Conservation (phyloP, 2,113 vertebrate species). For the Orientallactaga bullata region DNA sequence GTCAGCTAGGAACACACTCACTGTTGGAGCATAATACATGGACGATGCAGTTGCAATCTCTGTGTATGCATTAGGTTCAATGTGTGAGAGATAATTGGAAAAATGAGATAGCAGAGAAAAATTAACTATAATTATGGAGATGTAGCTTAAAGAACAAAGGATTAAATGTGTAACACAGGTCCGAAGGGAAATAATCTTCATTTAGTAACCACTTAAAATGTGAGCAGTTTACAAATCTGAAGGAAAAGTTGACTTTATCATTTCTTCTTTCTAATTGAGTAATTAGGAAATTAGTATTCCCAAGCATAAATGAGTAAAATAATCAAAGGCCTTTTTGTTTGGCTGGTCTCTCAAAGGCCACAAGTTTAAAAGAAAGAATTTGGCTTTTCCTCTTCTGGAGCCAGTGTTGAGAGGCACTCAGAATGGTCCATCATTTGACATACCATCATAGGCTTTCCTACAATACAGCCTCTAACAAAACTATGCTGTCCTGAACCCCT, state of each 20-base stretch:
- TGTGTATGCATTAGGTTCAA: constrained; percentile 15
- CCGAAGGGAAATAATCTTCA: constrained; percentile 57
- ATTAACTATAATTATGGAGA: constrained; percentile 78
- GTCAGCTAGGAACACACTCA: too few species aligned
- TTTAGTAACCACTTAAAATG: constrained; percentile 49
- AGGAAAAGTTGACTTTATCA: constrained; percentile 61
- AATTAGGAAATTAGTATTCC: constrained; percentile 71
- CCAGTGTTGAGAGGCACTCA: too few species aligned
- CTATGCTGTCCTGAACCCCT: too few species aligned
- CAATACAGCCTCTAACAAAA: too few species aligned
- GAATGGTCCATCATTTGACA: too few species aligned
- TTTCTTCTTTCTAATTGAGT: constrained; percentile 71
- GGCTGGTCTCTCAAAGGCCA: constrained; percentile 26
- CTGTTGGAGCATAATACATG: too few species aligned
- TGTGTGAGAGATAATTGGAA: constrained; percentile 47
- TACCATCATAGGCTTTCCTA: too few species aligned
- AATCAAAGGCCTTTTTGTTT: constrained; percentile 24
- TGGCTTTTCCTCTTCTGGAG: too few species aligned
- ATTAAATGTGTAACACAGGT: constrained; percentile 63
- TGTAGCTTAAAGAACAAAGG: constrained; percentile 69
- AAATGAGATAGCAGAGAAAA: constrained; percentile 61
- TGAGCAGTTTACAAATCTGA: constrained; percentile 37
- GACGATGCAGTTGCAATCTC: background rate
- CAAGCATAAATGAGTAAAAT: constrained; percentile 56
- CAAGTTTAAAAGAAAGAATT: constrained; percentile 5